Evolutionary conservation across 2,888 invertebrate genomes (phyloP), one percentile per base, ranked within the genome.

Genomic region (Oxystoma pomonae): DNA sequence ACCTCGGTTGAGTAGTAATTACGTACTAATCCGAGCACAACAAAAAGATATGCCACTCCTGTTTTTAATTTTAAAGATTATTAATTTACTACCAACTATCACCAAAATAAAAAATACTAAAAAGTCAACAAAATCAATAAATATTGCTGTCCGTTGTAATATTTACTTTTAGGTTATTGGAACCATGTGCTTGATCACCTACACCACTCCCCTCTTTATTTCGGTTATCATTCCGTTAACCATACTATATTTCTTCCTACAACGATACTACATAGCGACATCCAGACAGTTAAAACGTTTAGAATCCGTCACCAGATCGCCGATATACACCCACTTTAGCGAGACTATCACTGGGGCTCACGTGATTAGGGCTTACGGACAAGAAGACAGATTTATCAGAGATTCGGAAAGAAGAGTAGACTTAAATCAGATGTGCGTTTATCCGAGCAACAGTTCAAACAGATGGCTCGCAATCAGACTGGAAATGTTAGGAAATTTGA

Each of bases 321-420:
- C 86, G 0, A 81, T 86, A 21, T 86, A 83, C 72, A 82, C 83
- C 5, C 83, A 84, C 68, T 84, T 86, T 69, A 77, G 81, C 1
- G 86, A 86, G 73, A 83, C 84, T 7, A 61, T 73, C 17, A 63
- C 70, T 65, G 79, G 80, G 22, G 76, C 78, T 0, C 68, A 76
- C 3, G 81, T 82, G 1, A 84, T 85, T 63, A 73, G 85, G 64
- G 84, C 85, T 1, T 85, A 80, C 69, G 70, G 71, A 20, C 76
- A 77, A 62, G 77, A 82, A 65, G 71, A 79, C n/a, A 60, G 82
- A 65, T 87, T 87, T 72, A 82, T 85, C 1, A 58, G 71, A 16
- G 83, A 84, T 61, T 85, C 85, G 0, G 83, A 85, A 65, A 65
- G 69, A 1, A 80, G 79, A 65, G 82, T 87, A 2, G 87, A 87